phyloP scores from a whole-genome alignment of 2,113 vertebrate genomes.

The Hemichromis elongatus region DNA sequence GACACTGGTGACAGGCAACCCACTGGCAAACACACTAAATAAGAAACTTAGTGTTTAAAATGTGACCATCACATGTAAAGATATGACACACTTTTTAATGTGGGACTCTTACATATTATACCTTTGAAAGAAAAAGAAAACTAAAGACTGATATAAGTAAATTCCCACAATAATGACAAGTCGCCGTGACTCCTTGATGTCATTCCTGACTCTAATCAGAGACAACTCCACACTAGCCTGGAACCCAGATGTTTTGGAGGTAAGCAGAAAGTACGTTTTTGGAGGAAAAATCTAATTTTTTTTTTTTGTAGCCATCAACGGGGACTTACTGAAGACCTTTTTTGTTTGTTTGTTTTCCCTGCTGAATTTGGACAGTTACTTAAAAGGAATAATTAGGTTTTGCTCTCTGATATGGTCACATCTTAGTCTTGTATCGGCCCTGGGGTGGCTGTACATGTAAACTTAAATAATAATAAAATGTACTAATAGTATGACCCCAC shows the following conservation, averaged over 20 bases:
- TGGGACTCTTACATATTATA: not conserved
- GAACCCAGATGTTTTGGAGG: not conserved
- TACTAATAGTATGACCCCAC: not conserved
- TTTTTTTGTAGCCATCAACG: not conserved
- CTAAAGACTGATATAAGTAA: not conserved
- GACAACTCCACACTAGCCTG: not conserved
- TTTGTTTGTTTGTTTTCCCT: fast-evolving
- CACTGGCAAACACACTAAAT: not conserved
- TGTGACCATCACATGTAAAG: not conserved
- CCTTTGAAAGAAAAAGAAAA: not conserved
- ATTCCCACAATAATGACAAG: not conserved
- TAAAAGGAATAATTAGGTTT: not conserved
- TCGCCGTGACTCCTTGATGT: not conserved
- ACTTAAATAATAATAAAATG: not conserved
- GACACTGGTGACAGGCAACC: not conserved
- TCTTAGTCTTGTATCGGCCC: not conserved
- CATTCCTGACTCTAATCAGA: not conserved
- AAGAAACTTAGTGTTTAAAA: not conserved
- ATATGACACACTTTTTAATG: not conserved
- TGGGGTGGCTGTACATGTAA: not conserved
- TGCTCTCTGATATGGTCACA: not conserved
- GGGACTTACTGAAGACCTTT: not conserved
- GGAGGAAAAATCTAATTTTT: not conserved
- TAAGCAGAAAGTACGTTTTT: not conserved
- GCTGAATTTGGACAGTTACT: not conserved